Base-by-base conservation (phyloP, 2,113 vertebrate species). In the Fulica atra region DNA sequence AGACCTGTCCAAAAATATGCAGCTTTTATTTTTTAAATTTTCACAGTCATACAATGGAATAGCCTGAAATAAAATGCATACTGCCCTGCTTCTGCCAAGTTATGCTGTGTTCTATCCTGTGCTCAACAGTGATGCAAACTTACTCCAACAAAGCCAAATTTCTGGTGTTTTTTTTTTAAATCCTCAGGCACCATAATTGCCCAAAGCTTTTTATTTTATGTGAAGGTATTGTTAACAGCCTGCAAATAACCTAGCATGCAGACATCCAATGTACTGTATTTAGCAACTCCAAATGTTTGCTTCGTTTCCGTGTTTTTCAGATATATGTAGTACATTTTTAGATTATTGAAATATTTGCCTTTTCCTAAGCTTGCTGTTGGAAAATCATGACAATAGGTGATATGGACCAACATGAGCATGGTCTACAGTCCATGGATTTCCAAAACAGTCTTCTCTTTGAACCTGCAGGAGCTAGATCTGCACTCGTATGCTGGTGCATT, bases 21-120 rank as follows among this genome's bases (percentile, higher is more conserved):
- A 56, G 13, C 25, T 66, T 94, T 92, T 80, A 33, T 89, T 80
- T 93, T 93, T 88, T 20, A 53, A 89, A 83, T 81, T 83, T 51
- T 72, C 21, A 35, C n/a, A 77, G 17, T 63, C 7, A 23, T 59
- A 66, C 15, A 93, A 88, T 66, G 10, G 81, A 91, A 88, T 68
- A 46, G 42, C 46, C 80, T 78, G 60, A 88, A 92, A 90, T 64
- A 63, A 86, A 93, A 92, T 44, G 14, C 26, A 20, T 7, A 42
- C 14, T 25, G 9, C 23, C 71, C 14, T 56, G 17, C 15, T 83
- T 70, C 40, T 92, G 54, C 76, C 86, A 93, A 78, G 86, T 74
- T 63, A 46, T 51, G 31, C 36, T 46, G 12, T 89, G 65, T 79
- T 79, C 61, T 57, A 29, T 76, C 64, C 65, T 56, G 20, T 72